Conservation (phyloP, 2,888 invertebrate species). For the Galeruca laticollis region DNA sequence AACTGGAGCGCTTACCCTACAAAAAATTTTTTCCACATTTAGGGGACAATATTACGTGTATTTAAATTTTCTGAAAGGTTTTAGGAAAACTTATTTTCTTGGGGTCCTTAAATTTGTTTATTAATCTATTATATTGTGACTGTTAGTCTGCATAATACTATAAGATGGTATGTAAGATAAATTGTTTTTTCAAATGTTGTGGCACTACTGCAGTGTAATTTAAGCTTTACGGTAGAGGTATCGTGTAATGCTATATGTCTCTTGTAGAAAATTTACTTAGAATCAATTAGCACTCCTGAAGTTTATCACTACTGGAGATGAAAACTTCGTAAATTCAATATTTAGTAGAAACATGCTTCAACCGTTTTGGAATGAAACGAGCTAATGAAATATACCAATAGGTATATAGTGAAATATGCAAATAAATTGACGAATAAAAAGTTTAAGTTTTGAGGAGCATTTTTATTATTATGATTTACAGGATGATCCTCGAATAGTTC, state of each 20-base stretch:
- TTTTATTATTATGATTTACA: no score
- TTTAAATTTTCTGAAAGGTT: no score
- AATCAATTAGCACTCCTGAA: not conserved
- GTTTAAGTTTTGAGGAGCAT: no score
- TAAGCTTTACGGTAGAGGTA: not conserved
- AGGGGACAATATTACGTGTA: no score
- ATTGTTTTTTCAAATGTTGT: not conserved
- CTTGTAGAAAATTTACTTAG: not conserved
- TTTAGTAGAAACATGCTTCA: slow-evolving; percentile 7
- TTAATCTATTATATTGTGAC: not conserved
- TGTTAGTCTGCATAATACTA: not conserved
- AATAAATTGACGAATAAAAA: not conserved
- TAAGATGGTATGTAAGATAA: not conserved
- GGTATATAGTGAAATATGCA: not conserved
- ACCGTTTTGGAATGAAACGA: slow-evolving; percentile 6
- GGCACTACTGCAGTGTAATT: not conserved
- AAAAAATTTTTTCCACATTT: no score
- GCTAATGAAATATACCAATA: slow-evolving; percentile 4
- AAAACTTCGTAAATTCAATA: slow-evolving; percentile 8
- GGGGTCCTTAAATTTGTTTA: no score
- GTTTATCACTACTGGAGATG: not conserved
- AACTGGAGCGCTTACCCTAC: no score
- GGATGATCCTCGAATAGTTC: no score
- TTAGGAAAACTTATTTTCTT: no score
- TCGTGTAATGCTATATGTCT: not conserved